These are phyloP conservation scores for Pachycephala philippinensis DNA, from an alignment of 2,113 vertebrate genomes.

Conservation along the genomic window DNA sequence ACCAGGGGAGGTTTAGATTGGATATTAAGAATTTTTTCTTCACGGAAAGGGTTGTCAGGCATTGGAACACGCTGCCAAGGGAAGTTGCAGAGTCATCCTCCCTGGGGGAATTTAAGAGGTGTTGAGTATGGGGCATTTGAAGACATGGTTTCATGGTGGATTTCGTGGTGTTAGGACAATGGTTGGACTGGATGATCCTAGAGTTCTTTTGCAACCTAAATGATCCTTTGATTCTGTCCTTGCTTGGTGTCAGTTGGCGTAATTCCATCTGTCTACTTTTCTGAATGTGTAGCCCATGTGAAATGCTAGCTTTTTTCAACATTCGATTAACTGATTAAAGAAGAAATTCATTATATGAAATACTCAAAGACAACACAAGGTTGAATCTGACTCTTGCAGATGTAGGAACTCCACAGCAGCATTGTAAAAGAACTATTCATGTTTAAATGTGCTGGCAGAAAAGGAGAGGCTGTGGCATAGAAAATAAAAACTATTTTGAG, in stretches of 20 bases:
- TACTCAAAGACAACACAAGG: not conserved
- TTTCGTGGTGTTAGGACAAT: not conserved
- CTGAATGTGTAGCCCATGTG: not conserved
- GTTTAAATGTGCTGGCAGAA: not conserved
- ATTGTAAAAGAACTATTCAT: not conserved
- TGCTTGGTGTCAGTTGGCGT: not conserved
- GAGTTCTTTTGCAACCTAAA: not conserved
- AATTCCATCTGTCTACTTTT: not conserved
- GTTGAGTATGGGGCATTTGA: not conserved
- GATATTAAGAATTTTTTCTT: not conserved
- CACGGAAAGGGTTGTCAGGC: not conserved
- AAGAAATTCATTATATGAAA: not conserved
- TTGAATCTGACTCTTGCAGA: not conserved
- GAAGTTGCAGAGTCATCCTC: not conserved
- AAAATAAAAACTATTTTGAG: conserved; percentile 14
- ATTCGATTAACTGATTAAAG: not conserved
- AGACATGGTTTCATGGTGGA: not conserved
- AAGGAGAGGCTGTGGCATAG: not conserved
- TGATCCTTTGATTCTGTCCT: not conserved
- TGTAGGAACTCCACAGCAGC: not conserved
- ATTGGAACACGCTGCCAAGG: not conserved
- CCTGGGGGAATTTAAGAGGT: not conserved
- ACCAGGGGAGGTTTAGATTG: not conserved
- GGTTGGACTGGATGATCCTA: not conserved
- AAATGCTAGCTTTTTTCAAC: not conserved